Conservation (phyloP, 2,888 invertebrate genomes). For the Morpho helenor region DNA sequence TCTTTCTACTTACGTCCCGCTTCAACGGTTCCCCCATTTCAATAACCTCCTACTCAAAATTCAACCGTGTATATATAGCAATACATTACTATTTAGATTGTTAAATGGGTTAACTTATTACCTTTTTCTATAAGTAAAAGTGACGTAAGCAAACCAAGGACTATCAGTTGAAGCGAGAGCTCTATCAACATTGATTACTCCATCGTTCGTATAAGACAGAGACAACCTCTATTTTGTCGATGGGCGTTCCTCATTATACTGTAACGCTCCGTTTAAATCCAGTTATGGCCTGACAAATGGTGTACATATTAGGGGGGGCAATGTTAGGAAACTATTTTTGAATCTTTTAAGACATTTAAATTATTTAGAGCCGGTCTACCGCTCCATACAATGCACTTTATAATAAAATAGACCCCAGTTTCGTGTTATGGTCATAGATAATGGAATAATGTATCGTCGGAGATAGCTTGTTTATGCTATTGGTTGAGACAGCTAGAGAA, state of each 20-base stretch:
- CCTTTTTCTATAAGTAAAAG: conserved; percentile 52
- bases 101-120: conserved; percentile 37
- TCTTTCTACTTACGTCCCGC: conserved; percentile 60
- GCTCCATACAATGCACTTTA: conserved; percentile 75
- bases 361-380: conserved; percentile 75
- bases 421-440: conserved; percentile 73
- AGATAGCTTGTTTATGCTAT: conserved; percentile 74
- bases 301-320: conserved; percentile 78
- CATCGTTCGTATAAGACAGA: conserved; percentile 35
- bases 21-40: conserved; percentile 64
- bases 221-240: conserved; percentile 41
- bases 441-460: conserved; percentile 70
- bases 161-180: conserved; percentile 53
- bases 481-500: conserved; percentile 64
- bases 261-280: conserved; percentile 75
- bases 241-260: conserved; percentile 61
- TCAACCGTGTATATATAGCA: conserved; percentile 9
- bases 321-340: conserved; percentile 79
- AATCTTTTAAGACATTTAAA: conserved; percentile 80
- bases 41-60: conserved; percentile 30
- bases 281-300: conserved; percentile 79
- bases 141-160: conserved; percentile 58
- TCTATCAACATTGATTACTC: conserved; percentile 20
- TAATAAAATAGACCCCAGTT: conserved; percentile 75
- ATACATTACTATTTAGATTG: conserved; percentile 32